These are phyloP conservation scores for Dendroctonus ponderosae DNA, from an alignment of 1,140 invertebrate species.

Conservation along the genomic window DNA sequence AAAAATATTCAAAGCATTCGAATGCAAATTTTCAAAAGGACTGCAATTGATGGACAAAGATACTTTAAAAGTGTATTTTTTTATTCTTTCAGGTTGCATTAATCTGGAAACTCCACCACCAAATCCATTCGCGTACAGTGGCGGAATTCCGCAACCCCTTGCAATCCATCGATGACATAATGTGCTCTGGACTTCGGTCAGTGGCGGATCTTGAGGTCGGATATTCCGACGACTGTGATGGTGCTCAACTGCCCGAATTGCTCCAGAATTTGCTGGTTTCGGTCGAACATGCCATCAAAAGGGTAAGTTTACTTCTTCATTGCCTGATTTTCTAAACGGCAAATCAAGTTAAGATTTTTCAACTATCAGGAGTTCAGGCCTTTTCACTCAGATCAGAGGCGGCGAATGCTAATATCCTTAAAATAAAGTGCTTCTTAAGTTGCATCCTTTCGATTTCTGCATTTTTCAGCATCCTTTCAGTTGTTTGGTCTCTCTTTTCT, in stretches of 20 bases:
- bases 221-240: constrained; percentile 45
- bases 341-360: neutral
- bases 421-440: no score
- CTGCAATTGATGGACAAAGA: neutral
- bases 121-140: constrained; percentile 44
- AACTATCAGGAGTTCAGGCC: no score
- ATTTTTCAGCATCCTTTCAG: no score
- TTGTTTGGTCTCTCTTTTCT: no score
- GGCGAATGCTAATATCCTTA: no score
- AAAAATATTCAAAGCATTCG: no score
- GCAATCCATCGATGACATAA: constrained; percentile 42
- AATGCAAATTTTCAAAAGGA: no score
- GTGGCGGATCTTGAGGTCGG: constrained; percentile 44
- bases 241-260: constrained; percentile 59
- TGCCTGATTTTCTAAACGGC: constrained; percentile 1
- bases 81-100: constrained; percentile 37
- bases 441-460: no score
- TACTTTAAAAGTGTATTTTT: neutral
- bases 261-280: constrained; percentile 63
- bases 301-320: constrained; percentile 42
- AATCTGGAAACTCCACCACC: constrained; percentile 43
- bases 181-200: constrained; percentile 45
- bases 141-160: constrained; percentile 45
- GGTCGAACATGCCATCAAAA: constrained; percentile 66
- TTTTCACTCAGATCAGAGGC: no score